phyloP scores from a whole-genome alignment of 2,113 vertebrate genomes.

The Porphyrio hochstetteri region DNA sequence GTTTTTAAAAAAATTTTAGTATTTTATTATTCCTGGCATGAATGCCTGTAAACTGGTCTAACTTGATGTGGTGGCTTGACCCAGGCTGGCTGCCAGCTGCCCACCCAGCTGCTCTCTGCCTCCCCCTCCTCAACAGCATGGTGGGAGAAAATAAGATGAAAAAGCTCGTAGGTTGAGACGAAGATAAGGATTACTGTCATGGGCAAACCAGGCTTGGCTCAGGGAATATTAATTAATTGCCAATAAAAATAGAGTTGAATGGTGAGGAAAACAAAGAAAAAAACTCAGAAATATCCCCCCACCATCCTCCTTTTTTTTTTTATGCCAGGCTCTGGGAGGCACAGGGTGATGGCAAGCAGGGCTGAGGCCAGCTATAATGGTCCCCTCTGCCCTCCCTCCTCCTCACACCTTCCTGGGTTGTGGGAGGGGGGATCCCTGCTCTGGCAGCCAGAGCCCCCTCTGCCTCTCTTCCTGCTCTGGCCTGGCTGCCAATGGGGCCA shows the following conservation, averaged over 20 bases:
- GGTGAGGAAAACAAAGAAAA: neutral
- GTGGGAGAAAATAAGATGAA: neutral
- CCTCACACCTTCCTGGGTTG: accelerated
- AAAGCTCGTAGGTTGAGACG: neutral
- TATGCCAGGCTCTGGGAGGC: neutral
- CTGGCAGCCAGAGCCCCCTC: accelerated
- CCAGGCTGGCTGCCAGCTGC: neutral
- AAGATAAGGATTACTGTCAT: neutral
- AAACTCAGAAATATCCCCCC: neutral
- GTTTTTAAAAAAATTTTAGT: neutral
- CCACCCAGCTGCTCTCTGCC: neutral
- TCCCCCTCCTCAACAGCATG: neutral
- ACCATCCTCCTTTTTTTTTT: neutral
- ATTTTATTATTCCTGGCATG: neutral
- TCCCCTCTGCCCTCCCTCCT: neutral
- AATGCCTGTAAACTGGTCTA: neutral
- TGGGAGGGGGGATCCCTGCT: neutral
- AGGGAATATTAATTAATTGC: neutral
- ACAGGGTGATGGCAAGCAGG: neutral
- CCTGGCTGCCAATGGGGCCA: neutral
- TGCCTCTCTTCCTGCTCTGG: neutral
- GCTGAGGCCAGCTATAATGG: accelerated
- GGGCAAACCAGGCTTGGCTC: neutral
- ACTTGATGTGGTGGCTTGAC: neutral
- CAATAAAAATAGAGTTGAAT: neutral